These are phyloP conservation scores for Thermophis baileyi DNA, from an alignment of 2,113 vertebrate species.

Conservation along the genomic window DNA sequence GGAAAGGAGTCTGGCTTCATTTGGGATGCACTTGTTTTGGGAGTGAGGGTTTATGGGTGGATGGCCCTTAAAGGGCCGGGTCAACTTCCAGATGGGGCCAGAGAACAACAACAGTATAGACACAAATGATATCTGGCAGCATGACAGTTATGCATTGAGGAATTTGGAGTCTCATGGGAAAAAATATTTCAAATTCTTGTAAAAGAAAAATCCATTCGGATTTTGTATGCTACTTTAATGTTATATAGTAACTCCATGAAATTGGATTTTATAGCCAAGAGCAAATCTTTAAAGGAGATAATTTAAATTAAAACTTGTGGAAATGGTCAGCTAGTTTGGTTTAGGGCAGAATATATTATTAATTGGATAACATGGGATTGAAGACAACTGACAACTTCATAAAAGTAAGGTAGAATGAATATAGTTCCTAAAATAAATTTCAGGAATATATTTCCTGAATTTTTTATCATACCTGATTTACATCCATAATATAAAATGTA, in stretches of 20 bases:
- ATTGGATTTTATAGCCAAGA: slow-evolving; percentile 33
- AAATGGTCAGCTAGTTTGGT: slow-evolving; percentile 16
- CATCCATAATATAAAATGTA: background rate
- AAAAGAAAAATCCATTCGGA: slow-evolving; percentile 19
- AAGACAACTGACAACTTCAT: slow-evolving; percentile 24
- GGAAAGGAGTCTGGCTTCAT: too few relatives aligned
- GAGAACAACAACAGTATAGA: too few relatives aligned
- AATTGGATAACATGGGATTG: slow-evolving; percentile 23
- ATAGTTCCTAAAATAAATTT: background rate
- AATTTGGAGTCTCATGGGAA: background rate
- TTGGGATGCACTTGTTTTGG: too few relatives aligned
- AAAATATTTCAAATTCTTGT: background rate
- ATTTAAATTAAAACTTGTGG: slow-evolving; percentile 35
- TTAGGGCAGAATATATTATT: slow-evolving; percentile 38
- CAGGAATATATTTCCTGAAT: background rate
- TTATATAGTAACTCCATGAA: slow-evolving; percentile 10
- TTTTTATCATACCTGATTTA: background rate
- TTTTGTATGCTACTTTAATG: slow-evolving; percentile 19
- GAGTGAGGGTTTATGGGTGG: too few relatives aligned
- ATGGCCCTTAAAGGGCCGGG: too few relatives aligned
- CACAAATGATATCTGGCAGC: too few relatives aligned
- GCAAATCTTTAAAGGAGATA: slow-evolving; percentile 42
- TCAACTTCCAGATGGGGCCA: too few relatives aligned
- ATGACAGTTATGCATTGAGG: background rate
- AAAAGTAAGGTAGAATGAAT: slow-evolving; percentile 17